Conservation (phyloP, 2,888 invertebrate species). For the Candidula unifasciata region DNA sequence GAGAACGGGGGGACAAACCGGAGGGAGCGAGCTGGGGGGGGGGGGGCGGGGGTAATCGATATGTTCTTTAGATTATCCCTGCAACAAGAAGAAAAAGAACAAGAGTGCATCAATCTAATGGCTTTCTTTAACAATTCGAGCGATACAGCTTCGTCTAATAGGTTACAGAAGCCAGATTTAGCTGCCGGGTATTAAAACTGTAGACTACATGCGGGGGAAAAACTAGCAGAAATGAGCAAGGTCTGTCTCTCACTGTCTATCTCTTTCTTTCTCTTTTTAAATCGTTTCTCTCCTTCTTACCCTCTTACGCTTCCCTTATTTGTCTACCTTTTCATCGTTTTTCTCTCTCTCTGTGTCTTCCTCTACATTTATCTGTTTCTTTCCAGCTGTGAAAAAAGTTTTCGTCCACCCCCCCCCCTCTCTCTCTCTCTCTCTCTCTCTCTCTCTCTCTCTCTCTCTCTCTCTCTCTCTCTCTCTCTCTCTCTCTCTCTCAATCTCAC, state of each 20-base stretch:
- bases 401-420: too few species aligned
- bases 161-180: constrained; percentile 9
- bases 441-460: not conserved
- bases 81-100: constrained; percentile 1
- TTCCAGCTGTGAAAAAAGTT: too few species aligned
- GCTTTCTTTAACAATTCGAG: not conserved
- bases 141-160: constrained; percentile 7
- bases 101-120: constrained; percentile 27
- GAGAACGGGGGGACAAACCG: not conserved
- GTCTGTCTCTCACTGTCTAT: not conserved
- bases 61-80: too few species aligned
- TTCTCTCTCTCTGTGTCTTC: too few species aligned
- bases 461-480: not conserved
- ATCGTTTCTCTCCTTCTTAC: too few species aligned
- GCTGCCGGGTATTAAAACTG: constrained; percentile 7
- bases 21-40: too few species aligned
- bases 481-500: not conserved
- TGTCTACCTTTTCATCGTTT: too few species aligned
- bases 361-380: too few species aligned
- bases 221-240: not conserved
- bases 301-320: too few species aligned
- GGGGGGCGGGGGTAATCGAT: constrained; percentile 12
- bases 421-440: not conserved
- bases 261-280: too few species aligned
- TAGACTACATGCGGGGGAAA: not conserved